These are phyloP conservation scores for Ophion ellenae DNA, from an alignment of 2,888 invertebrate genomes.

Conservation along the genomic window DNA sequence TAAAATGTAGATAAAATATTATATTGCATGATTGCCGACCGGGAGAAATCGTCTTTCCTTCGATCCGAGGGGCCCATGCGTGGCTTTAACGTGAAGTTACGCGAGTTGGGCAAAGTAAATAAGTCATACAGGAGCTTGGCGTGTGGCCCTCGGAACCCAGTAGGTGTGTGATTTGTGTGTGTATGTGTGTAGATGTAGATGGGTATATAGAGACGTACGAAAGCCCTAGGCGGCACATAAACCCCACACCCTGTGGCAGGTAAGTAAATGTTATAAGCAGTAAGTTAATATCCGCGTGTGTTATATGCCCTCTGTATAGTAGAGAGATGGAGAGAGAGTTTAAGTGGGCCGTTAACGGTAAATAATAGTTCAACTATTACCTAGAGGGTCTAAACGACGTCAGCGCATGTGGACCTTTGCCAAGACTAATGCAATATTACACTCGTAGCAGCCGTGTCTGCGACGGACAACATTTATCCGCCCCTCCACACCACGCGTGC, in stretches of 20 bases:
- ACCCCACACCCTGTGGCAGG: constrained; percentile 68
- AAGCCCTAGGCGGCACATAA: constrained; percentile 60
- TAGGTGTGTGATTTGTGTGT: background rate
- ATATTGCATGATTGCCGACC: constrained; percentile 3
- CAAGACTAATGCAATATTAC: constrained; percentile 67
- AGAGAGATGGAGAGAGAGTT: constrained; percentile 41
- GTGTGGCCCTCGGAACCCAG: constrained; percentile 17
- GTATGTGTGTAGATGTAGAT: constrained; percentile 7
- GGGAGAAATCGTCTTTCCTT: constrained; percentile 41
- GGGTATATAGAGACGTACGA: constrained; percentile 8
- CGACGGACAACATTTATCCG: constrained; percentile 37
- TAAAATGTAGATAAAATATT: background rate
- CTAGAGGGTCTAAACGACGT: constrained; percentile 51
- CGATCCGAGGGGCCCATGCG: constrained; percentile 49
- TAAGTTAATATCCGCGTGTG: constrained; percentile 74
- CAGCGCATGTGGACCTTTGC: constrained; percentile 46
- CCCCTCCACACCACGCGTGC: background rate
- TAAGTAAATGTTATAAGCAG: constrained; percentile 70
- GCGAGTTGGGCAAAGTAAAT: constrained; percentile 67
- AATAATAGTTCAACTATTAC: constrained; percentile 80
- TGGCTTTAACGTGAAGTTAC: constrained; percentile 71
- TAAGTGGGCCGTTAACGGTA: constrained; percentile 79
- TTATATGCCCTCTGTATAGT: constrained; percentile 48
- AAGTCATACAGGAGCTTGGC: constrained; percentile 55
- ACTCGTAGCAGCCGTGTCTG: constrained; percentile 73